Base-by-base conservation (phyloP, 2,113 vertebrate genomes). In the Heterotis niloticus region DNA sequence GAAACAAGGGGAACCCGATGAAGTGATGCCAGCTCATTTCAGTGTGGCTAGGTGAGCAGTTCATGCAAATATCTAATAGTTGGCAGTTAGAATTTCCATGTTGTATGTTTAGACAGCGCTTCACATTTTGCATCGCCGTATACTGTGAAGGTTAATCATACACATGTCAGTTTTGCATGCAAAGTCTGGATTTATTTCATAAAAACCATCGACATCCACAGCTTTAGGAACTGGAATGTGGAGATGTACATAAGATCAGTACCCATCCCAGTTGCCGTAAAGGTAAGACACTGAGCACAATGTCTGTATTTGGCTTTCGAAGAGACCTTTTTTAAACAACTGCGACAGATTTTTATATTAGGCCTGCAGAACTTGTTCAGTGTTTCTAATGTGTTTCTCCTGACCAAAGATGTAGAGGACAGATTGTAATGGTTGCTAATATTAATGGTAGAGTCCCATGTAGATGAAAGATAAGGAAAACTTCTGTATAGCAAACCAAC, bases 361-460 rank as follows among this genome's bases (percentile, higher is more conserved):
- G 20, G 71, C 13, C 54, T 57, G 71, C 28, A 57, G 51, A 24
- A 13, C 23, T 72, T 72, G 69, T 52, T 74, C 54, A 57, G 71
- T 74, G 71, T 56, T 73, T 52, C 26, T 68, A 16, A 14, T 68
- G 34, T 57, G 56, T 57, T 24, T 74, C 71, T 59, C 14, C 26
- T 14, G 26, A 57, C 71, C 71, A 74, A 74, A 74, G 71, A 74
- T 57, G 71, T 52, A 56, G 26, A 74, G 71, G 57, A 20, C 52
- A 74, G 52, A 74, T 74, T 74, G 11, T 62, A 7, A 44, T 11
- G 56, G 51, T 59, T 57, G 18, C 54, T 20, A 59, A 57, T 59
- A 16, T 74, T 44, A 13, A 24, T 10, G 23, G 52, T 54, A 12
- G 54, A 56, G 24, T 23, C 71, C 23, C 12, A 12, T 17, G 56